Percentiles rank a stretch among this genome's conserved stretches.
Evolutionary conservation across 2,888 invertebrate genomes (phyloP).

Genomic region (Pimpla rufipes): DNA sequence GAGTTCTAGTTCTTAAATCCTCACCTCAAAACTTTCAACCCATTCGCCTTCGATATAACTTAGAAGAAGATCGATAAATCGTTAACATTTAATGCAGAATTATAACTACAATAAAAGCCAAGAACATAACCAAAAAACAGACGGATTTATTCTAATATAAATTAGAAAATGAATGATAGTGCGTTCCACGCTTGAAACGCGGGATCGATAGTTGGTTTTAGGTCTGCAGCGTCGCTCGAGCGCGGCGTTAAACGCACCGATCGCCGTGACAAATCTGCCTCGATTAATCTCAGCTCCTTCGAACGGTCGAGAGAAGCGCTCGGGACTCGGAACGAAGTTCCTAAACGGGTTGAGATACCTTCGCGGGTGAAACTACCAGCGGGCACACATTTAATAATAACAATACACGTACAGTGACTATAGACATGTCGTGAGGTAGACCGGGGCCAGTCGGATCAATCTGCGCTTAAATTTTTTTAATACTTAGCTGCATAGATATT

Average conservation of each 20-base stretch:
- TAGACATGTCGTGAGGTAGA: too few species aligned
- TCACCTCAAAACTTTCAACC: too few species aligned
- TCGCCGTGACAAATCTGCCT: slow-evolving; percentile 79
- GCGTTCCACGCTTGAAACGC: background rate
- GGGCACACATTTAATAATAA: background rate
- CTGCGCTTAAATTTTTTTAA: too few species aligned
- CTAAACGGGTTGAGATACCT: slow-evolving; percentile 58
- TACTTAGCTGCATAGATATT: too few species aligned
- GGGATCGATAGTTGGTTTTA: background rate
- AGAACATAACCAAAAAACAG: background rate
- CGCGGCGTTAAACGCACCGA: slow-evolving; percentile 71
- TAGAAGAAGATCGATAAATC: too few species aligned
- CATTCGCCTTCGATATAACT: too few species aligned
- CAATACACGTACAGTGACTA: background rate
- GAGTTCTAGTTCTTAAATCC: too few species aligned
- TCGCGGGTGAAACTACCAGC: slow-evolving; percentile 9
- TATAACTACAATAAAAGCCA: too few species aligned
- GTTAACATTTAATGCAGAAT: too few species aligned
- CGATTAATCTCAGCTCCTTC: slow-evolving; percentile 78
- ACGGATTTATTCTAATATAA: background rate
- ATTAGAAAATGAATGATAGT: slow-evolving; percentile 44
- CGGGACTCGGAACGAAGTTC: slow-evolving; percentile 47
- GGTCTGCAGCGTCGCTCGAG: slow-evolving; percentile 7
- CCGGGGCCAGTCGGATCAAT: too few species aligned
- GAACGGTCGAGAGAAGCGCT: slow-evolving; percentile 46